Evolutionary conservation across 2,888 invertebrate species (phyloP).

Genomic region (Agrilus biguttatus): DNA sequence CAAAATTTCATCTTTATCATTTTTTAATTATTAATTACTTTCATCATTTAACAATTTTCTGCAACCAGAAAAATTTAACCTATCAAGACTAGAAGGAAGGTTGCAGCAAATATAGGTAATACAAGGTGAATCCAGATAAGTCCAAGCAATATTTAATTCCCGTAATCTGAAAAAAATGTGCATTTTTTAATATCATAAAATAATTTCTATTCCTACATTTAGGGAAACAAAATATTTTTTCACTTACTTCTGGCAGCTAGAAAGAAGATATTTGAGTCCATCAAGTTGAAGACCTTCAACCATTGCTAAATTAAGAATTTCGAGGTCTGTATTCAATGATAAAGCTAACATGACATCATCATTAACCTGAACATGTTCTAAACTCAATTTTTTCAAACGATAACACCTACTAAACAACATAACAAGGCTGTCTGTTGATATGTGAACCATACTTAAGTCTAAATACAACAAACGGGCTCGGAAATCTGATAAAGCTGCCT

Average conservation of each 20-base stretch:
- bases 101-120: conserved; percentile 44
- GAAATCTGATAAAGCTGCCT: conserved; percentile 29
- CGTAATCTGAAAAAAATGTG: conserved; percentile 37
- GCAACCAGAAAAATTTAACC: conserved; percentile 74
- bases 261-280: conserved; percentile 47
- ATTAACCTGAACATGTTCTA: conserved; percentile 61
- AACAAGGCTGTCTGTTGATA: conserved; percentile 43
- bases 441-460: conserved; percentile 69
- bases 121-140: conserved; percentile 44
- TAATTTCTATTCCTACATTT: not conserved
- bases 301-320: conserved; percentile 76
- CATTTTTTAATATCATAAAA: not conserved
- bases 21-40: conserved; percentile 37
- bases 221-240: not conserved
- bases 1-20: not conserved
- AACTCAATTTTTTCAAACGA: conserved; percentile 63
- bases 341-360: conserved; percentile 52
- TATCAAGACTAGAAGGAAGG: conserved; percentile 48
- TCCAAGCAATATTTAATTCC: conserved; percentile 76
- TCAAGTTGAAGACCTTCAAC: conserved; percentile 51
- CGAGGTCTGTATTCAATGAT: conserved; percentile 49
- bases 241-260: conserved; percentile 42
- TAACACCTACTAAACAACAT: conserved; percentile 49
- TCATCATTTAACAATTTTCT: conserved; percentile 59
- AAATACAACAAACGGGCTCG: conserved; percentile 59